phyloP scores from a whole-genome alignment of 2,888 invertebrate genomes.

The Steinernema hermaphroditum region DNA sequence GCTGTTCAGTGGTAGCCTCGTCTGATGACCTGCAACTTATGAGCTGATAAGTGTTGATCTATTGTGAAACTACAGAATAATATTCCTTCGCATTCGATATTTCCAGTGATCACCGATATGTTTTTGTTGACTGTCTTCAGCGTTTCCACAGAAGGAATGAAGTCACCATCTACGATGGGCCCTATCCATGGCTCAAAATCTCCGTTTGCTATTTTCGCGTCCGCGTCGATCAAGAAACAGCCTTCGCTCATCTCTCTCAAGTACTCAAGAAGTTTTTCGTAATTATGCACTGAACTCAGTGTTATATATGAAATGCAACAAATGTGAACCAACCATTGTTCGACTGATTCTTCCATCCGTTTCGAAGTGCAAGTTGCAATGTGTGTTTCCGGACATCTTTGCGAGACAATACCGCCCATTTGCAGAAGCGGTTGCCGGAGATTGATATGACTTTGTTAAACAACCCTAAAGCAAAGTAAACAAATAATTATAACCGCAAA shows the following conservation, averaged over 20 bases:
- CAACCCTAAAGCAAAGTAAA: neutral
- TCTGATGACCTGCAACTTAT: neutral
- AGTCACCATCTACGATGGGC: neutral
- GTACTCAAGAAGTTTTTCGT: neutral
- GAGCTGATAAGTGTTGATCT: neutral
- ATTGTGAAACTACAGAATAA: neutral
- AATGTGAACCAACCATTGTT: neutral
- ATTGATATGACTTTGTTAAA: neutral
- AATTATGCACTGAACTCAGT: neutral
- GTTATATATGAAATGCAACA: neutral
- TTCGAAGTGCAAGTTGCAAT: neutral
- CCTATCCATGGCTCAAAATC: neutral
- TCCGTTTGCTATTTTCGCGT: neutral
- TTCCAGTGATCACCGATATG: neutral
- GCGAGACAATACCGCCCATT: neutral
- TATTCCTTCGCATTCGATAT: neutral
- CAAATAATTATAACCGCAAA: neutral
- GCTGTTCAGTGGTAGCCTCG: neutral
- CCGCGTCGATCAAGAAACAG: neutral
- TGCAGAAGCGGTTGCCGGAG: neutral
- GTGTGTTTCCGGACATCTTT: neutral
- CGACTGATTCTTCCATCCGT: neutral
- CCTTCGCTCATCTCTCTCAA: neutral
- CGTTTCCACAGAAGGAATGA: neutral
- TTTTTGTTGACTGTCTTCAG: neutral